These are phyloP conservation scores for Salvelinus alpinus DNA, from an alignment of 2,113 vertebrate species.

Conservation along the genomic window DNA sequence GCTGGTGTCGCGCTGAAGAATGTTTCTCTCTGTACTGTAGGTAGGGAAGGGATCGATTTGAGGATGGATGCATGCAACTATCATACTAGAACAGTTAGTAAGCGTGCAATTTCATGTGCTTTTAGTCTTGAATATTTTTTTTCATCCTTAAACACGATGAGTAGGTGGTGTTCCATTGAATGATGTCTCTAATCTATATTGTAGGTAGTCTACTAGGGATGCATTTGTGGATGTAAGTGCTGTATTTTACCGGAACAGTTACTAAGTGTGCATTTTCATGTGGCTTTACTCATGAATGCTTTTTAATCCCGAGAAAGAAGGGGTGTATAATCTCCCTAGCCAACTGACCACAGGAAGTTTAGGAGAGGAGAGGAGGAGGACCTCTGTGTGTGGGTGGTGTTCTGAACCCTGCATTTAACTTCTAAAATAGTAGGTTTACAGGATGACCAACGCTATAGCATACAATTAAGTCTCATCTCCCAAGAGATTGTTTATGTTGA, in stretches of 20 bases:
- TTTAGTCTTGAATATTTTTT: too few relatives aligned
- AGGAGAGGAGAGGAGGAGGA: constrained; percentile 39
- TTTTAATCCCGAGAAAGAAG: not conserved
- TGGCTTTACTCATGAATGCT: constrained; percentile 1
- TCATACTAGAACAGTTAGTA: too few relatives aligned
- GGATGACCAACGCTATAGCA: constrained; percentile 33
- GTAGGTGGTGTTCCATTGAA: too few relatives aligned
- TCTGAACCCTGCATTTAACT: constrained; percentile 54
- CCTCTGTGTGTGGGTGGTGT: constrained; percentile 31
- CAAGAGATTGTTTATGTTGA: not conserved
- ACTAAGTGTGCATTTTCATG: not conserved
- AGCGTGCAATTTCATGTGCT: too few relatives aligned
- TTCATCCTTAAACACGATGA: too few relatives aligned
- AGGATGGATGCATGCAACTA: too few relatives aligned
- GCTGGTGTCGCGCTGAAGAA: not conserved
- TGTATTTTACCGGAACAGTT: too few relatives aligned
- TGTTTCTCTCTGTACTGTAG: too few relatives aligned
- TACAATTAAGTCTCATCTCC: constrained; percentile 48
- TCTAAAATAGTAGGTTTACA: constrained; percentile 50
- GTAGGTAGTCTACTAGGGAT: not conserved
- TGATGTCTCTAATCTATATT: too few relatives aligned
- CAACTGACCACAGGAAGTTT: constrained; percentile 39
- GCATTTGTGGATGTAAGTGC: too few relatives aligned
- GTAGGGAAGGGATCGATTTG: too few relatives aligned
- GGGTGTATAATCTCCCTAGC: not conserved